Base-by-base conservation (phyloP, 2,888 invertebrate species). In the Trypoxylon attenuatum region DNA sequence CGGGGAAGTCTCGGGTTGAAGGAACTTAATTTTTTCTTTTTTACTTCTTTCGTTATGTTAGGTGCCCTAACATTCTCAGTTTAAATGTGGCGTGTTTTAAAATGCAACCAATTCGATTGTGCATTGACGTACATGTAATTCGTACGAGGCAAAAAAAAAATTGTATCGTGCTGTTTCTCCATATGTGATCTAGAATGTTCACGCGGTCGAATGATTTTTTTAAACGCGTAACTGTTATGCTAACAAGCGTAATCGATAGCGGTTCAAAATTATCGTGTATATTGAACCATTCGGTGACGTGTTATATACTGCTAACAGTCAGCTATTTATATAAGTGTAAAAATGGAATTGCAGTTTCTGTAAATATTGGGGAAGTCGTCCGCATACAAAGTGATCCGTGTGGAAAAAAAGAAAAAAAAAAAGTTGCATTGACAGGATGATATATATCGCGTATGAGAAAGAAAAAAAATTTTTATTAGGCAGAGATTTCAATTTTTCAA, bases 401-500 rank as follows among this genome's bases (percentile, higher is more conserved):
- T 33, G 13, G 33, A 33, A 33, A 33, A 13, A 10, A 33, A 13
- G 33, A 10, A 33, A 13, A 33, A 33, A 13, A 42, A 19, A 42
- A n/a, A n/a, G n/a, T n/a, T n/a, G n/a, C n/a, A 33, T 33, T 33
- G 33, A 33, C 33, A 33, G n/a, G 38, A 18, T 54, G 46, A 23
- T 29, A 62, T 67, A 56, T 66, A 60, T 73, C 62, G 61, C 52
- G 42, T 49, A 8, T 39, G 29, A 33, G 51, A 52, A n/a, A n/a
- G n/a, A n/a, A n/a, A n/a, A n/a, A n/a, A n/a, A 23, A 59, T 55
- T 22, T 59, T n/a, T 2, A 42, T 39, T 27, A 33, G 16, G 50
- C 39, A 65, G 39, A 38, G 13, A 15, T 47, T 52, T 57, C n/a
- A 33, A 10, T 55, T 54, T 49, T 19, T 33, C 16, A 18, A 41